Conservation (phyloP, 2,797 vertebrate genomes). For the Sebastes kiyomatsui region DNA sequence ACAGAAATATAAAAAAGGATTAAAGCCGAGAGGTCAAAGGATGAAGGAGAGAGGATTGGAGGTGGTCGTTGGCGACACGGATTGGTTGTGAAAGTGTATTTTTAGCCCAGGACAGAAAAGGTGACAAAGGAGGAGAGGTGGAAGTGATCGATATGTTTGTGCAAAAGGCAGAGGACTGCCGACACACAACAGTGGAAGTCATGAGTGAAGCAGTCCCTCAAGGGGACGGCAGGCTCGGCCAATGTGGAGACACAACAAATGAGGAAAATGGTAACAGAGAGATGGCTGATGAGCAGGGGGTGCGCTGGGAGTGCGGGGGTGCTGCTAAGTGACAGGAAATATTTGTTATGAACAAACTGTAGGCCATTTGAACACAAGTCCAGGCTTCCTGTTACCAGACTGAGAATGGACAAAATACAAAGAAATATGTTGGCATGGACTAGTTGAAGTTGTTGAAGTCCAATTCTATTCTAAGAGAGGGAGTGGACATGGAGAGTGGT, state of each 20-base stretch:
- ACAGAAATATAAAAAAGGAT: constrained; percentile 50
- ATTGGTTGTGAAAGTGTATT: constrained; percentile 73
- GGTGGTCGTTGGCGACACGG: constrained; percentile 31
- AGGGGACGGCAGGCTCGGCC: constrained; percentile 50
- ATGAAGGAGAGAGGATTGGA: constrained; percentile 41
- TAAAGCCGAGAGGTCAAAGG: constrained; percentile 46
- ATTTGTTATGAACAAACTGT: constrained; percentile 49
- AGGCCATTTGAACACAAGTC: constrained; percentile 8
- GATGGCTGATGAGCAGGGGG: constrained; percentile 57
- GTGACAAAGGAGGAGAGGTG: constrained; percentile 67
- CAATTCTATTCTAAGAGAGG: background rate
- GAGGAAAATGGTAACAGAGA: constrained; percentile 59
- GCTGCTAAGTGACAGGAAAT: constrained; percentile 53
- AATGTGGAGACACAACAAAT: constrained; percentile 51
- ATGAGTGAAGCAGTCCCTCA: constrained; percentile 66
- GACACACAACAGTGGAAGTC: constrained; percentile 71
- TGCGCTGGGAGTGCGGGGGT: constrained; percentile 3
- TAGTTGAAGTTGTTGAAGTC: background rate
- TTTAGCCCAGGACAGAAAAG: constrained; percentile 73
- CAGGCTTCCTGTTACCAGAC: background rate
- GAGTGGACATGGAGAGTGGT: background rate
- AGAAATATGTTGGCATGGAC: constrained; percentile 6
- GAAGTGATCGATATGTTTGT: constrained; percentile 82
- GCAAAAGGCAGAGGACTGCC: constrained; percentile 70
- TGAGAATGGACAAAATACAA: background rate